Conservation (phyloP, 2,113 vertebrate genomes). For the Takifugu bimaculatus region DNA sequence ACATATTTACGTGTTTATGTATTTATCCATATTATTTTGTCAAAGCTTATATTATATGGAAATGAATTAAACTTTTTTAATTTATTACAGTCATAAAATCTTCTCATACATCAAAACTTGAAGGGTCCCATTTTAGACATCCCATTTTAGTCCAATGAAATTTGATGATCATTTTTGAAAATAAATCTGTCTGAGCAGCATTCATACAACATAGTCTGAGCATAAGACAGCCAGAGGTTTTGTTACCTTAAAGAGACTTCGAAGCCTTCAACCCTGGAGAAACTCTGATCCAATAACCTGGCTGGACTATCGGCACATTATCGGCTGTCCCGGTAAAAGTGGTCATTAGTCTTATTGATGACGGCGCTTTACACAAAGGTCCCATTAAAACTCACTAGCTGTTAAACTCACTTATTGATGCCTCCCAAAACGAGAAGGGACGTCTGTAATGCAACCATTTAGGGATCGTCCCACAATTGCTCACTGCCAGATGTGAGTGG, state of each 20-base stretch:
- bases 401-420: conserved; percentile 64
- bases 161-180: too few relatives aligned
- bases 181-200: too few relatives aligned
- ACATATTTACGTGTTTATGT: neutral
- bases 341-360: conserved; percentile 57
- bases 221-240: neutral
- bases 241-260: conserved; percentile 9
- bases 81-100: too few relatives aligned
- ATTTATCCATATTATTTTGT: too few relatives aligned
- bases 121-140: too few relatives aligned
- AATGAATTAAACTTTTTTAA: too few relatives aligned
- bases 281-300: conserved; percentile 15
- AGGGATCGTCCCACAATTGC: conserved; percentile 39
- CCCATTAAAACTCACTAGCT: conserved; percentile 46
- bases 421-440: conserved; percentile 58
- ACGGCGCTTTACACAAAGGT: conserved; percentile 40
- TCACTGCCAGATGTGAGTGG: neutral
- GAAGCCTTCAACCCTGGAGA: conserved; percentile 10
- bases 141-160: too few relatives aligned
- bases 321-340: conserved; percentile 24
- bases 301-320: conserved; percentile 28
- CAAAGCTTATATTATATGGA: too few relatives aligned
- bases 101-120: too few relatives aligned
- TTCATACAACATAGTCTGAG: too few relatives aligned
- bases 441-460: conserved; percentile 63